Evolutionary conservation across 2,888 invertebrate species (phyloP).

Genomic region (Alsophila aescularia): DNA sequence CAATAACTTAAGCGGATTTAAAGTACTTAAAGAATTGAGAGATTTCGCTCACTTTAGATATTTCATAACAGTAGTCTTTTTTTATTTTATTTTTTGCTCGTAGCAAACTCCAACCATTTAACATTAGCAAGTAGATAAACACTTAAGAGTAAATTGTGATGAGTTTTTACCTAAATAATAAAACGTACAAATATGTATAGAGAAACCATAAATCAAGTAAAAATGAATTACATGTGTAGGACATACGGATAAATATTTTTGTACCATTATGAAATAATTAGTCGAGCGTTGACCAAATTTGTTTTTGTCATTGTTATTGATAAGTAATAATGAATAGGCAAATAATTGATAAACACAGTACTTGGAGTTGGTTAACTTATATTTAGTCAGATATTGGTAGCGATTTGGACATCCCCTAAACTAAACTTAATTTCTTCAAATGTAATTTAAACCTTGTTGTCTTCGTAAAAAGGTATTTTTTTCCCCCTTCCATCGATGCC

Average conservation of each 20-base stretch:
- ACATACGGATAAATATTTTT: slow-evolving; percentile 74
- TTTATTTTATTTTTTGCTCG: neutral
- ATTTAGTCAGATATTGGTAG: slow-evolving; percentile 63
- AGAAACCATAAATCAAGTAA: slow-evolving; percentile 62
- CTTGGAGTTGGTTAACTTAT: slow-evolving; percentile 49
- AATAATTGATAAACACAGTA: slow-evolving; percentile 43
- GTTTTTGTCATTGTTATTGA: slow-evolving; percentile 49
- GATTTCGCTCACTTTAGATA: slow-evolving; percentile 57
- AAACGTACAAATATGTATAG: slow-evolving; percentile 79
- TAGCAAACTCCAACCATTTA: slow-evolving; percentile 53
- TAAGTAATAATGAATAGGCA: slow-evolving; percentile 30
- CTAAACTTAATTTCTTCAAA: no score
- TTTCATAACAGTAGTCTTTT: slow-evolving; percentile 38
- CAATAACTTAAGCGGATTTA: slow-evolving; percentile 41
- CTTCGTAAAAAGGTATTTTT: no score
- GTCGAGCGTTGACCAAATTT: slow-evolving; percentile 66
- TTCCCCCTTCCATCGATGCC: no score
- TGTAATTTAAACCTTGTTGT: no score
- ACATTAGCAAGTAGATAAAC: slow-evolving; percentile 41
- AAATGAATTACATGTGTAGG: slow-evolving; percentile 49
- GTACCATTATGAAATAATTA: slow-evolving; percentile 72
- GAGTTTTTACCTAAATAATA: slow-evolving; percentile 69
- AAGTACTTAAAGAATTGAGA: slow-evolving; percentile 48
- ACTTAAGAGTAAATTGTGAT: slow-evolving; percentile 71
- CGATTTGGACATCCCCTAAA: no score